phyloP scores from a whole-genome alignment of 1,140 invertebrate species.

The Conus betulinus region DNA sequence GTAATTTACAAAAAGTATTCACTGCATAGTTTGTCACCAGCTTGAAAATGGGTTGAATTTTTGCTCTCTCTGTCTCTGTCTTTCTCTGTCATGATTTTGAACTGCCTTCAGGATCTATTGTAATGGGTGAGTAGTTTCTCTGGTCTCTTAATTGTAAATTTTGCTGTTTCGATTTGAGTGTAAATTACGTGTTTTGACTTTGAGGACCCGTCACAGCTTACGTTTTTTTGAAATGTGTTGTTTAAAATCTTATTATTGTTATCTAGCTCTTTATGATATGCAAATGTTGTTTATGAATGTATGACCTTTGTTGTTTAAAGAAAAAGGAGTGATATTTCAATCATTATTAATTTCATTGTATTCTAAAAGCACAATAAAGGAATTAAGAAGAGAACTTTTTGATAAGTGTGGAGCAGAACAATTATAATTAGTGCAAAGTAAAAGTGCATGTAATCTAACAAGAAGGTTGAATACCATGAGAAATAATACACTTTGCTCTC shows the following conservation, averaged over 20 bases:
- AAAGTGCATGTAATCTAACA: too few species aligned
- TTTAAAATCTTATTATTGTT: background rate
- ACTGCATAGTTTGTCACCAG: background rate
- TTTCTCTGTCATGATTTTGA: background rate
- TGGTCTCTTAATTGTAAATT: background rate
- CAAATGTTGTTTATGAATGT: background rate
- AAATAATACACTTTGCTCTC: too few species aligned
- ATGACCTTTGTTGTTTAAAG: background rate
- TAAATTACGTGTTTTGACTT: background rate
- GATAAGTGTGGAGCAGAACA: too few species aligned
- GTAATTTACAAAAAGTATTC: background rate
- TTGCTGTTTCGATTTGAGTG: background rate
- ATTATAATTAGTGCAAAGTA: too few species aligned
- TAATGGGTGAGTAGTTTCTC: background rate
- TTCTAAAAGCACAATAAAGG: too few species aligned
- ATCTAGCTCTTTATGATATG: background rate
- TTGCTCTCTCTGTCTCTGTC: background rate
- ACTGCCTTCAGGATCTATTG: background rate
- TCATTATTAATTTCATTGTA: background rate
- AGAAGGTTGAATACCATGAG: too few species aligned
- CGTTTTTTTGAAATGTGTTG: background rate
- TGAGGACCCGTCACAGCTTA: background rate
- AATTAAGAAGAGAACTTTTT: too few species aligned
- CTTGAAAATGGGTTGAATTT: background rate
- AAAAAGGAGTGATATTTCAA: background rate